phyloP scores from a whole-genome alignment of 2,888 invertebrate genomes.

The Gari tellinella region DNA sequence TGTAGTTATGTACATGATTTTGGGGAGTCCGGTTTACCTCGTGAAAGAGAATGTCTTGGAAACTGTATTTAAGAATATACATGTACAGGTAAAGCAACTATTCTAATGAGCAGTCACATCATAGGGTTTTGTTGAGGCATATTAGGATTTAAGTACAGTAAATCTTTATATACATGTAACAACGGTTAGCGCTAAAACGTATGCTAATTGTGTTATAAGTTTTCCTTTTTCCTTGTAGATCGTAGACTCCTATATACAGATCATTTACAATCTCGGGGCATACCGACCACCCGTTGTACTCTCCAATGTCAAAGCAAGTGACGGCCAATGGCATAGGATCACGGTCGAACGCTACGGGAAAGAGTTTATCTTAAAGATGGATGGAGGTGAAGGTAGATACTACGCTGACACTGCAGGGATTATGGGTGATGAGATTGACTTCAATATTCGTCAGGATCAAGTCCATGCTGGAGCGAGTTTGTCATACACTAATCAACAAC shows the following conservation, averaged over 20 bases:
- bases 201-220: conserved; percentile 1
- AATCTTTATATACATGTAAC: too few relatives aligned
- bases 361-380: conserved; percentile 95
- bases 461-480: conserved; percentile 61
- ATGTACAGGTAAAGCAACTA: too few relatives aligned
- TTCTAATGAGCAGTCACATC: too few relatives aligned
- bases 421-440: conserved; percentile 37
- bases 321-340: conserved; percentile 98
- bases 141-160: too few relatives aligned
- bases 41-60: too few relatives aligned
- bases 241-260: conserved; percentile 94
- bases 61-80: too few relatives aligned
- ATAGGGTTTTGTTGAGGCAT: too few relatives aligned
- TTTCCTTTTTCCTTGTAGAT: conserved; percentile 87
- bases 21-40: too few relatives aligned
- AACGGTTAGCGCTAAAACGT: too few relatives aligned
- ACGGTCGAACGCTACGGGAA: conserved; percentile 95
- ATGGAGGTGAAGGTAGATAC: conserved; percentile 94
- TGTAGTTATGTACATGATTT: too few relatives aligned
- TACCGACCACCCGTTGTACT: conserved; percentile 90
- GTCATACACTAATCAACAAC: conserved; percentile 19
- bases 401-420: conserved; percentile 85
- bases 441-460: conserved; percentile 44
- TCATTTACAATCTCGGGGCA: conserved; percentile 96
- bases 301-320: conserved; percentile 94